Base-by-base conservation (phyloP, 2,888 invertebrate species). In the Agrilus mali region DNA sequence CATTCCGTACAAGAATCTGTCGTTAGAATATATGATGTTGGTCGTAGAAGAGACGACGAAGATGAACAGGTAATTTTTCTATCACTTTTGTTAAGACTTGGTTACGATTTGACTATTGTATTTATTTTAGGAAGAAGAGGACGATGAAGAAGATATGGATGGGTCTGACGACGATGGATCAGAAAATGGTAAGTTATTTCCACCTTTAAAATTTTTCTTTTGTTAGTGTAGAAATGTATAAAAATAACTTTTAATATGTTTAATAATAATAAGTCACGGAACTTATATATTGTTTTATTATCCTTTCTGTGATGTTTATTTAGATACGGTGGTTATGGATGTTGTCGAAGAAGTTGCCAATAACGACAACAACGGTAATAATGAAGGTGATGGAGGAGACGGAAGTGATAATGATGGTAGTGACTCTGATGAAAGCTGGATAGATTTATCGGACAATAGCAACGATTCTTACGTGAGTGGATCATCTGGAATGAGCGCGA, bases 11-110 rank as follows among this genome's bases (percentile, higher is more conserved):
- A 89, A 60, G 94, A 94, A 68, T 89, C 90, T 2, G 82, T 86
- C 50, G 89, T 95, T 44, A 79, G 90, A 55, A 68, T 96, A 12
- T 96, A 95, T 65, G 93, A 96, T 60, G 87, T 96, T 15, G 96
- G 96, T 1, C 72, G 92, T 49, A 75, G 80, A 59, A 73, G 89
- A 55, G 86, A 86, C 60, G 86, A 86, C 58, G 92, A 93, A 52
- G 93, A 94, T 55, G 90, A 92, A 64, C 84, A 82, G 69, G 86
- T 82, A 47, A 64, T 68, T 59, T 45, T 14, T 33, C 43, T 32
- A 42, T 31, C 37, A 12, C 36, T 3, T n/a, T 37, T 47, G 7
- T 16, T 35, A 16, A 33, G 12, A 7, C n/a, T 12, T 2, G 41
- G 4, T 27, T 27, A 8, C 27, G 10, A 10, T 27, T 27, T 20